Evolutionary conservation across 1,140 invertebrate species (phyloP), one percentile per base, ranked within the genome.

Genomic region (Aphelinus certus): DNA sequence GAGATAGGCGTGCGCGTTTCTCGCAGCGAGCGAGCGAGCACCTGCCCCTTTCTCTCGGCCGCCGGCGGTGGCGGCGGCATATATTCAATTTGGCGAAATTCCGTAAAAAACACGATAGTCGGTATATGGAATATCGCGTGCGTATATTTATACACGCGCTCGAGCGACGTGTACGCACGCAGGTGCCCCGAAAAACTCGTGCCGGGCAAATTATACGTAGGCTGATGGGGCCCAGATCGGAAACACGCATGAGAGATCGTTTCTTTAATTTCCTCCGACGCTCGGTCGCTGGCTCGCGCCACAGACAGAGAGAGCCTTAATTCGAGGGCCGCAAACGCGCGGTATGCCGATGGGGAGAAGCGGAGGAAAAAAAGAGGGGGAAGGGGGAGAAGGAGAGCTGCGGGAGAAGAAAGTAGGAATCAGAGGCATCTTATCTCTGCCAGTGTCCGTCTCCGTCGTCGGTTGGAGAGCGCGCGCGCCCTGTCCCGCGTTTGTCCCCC

Each of bases 191-290:
- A 57, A 48, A 57, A 60, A 51, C 26, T 26, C 26, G 51, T 6
- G 51, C 51, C 51, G 9, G 9, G 47, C 49, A 67, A 73, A 73
- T 73, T 73, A 67, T 57, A 67, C 47, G 26, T 9, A 53, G 51
- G 51, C 4, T 53, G 51, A 53, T 53, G 9, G 64, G 49, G 51
- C 45, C 2, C 45, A 63, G 5, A 67, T 73, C 56, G 72, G 64
- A 68, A 68, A 74, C 65, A 74, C 72, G 65, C 72, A 56, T 62
- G 72, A 68, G 26, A 63, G 58, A 63, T 70, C 46, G 61, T 64
- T 75, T 75, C 73, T 75, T 51, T 70, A 70, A 75, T 70, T 75
- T 70, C 51, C 66, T 68, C 51, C n/a, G 51, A 64, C 43, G 70
- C 62, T 43, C 49, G 7, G 57, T 42, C 43, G 57, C 57, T 26